Percentiles rank a stretch among this genome's conserved stretches.
phyloP scores from a whole-genome alignment of 2,113 vertebrate genomes.

The Rhabdornis inornatus region DNA sequence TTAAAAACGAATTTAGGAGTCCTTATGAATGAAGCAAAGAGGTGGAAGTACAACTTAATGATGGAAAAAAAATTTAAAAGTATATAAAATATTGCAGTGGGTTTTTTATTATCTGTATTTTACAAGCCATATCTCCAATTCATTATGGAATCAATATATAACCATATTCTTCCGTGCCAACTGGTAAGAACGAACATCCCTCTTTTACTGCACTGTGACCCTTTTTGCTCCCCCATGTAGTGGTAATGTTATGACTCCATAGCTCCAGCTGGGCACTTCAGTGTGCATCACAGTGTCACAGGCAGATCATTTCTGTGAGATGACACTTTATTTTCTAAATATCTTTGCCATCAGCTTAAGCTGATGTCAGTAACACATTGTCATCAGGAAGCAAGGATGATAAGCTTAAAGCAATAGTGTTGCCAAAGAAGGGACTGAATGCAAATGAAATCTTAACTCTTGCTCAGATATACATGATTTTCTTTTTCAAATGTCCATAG shows the following conservation, averaged over 20 bases:
- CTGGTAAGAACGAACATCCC: accelerated
- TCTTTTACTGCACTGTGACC: neutral
- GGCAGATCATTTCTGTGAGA: neutral
- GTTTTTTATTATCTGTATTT: neutral
- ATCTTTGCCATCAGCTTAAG: neutral
- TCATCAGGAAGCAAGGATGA: slow-evolving; percentile 6
- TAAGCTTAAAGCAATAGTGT: neutral
- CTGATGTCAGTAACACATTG: slow-evolving; percentile 38
- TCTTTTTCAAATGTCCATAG: neutral
- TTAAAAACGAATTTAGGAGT: neutral
- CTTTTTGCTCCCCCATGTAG: neutral
- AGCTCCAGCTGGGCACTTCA: neutral
- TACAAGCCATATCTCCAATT: neutral
- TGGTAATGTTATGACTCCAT: neutral
- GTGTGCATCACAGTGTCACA: neutral
- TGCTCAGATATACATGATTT: neutral
- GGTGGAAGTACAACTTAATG: neutral
- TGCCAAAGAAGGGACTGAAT: slow-evolving; percentile 20
- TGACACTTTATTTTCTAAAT: slow-evolving; percentile 17
- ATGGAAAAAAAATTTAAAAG: neutral
- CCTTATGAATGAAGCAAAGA: neutral
- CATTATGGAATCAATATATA: neutral
- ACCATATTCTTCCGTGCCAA: neutral
- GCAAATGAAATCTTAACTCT: neutral
- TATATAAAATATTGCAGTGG: neutral